Base-by-base conservation (phyloP, 1,140 invertebrate species). In the Zaprionus inermis region DNA sequence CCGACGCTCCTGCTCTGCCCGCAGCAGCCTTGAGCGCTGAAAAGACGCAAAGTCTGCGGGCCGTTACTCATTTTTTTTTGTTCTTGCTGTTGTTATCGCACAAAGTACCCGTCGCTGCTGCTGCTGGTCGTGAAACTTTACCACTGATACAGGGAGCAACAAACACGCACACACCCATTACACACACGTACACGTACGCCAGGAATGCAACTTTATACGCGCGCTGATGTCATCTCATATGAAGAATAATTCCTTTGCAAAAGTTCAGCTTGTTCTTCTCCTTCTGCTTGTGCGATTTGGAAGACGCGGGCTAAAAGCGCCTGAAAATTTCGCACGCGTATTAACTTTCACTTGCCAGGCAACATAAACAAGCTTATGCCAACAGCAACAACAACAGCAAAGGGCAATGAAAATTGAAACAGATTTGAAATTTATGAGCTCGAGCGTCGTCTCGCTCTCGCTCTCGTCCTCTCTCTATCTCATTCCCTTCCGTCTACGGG, bases 351-450 rank as follows among this genome's bases (percentile, higher is more conserved):
- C 77, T 88, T 89, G 70, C 49, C 49, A 56, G 61, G 77, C 65
- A 88, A 79, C 72, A 83, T 83, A 86, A 88, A 78, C 71, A 84
- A 61, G 84, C 79, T 85, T 82, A 71, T 67, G 71, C 65, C 67
- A 72, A 56, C 32, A 59, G 22, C 52, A 64, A 12, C 49, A 66
- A 18, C 41, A 66, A 20, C 30, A 55, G 5, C 36, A 67, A 70
- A 49, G 66, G 57, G 66, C 66, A 78, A 78, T 78, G 76, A 75
- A 80, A 80, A 75, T 79, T 80, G 64, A 89, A 80, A 79, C 76
- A 80, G 84, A 88, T 88, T 88, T 82, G 59, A 69, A 82, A 86
- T 88, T 86, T 86, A 86, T 82, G 83, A 82, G 75, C 79, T 69
- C 46, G 30, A 72, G 32, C 54, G 55, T 78, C 65, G 54, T 14